These are phyloP conservation scores for Gastracanthus pulcherrimus DNA, from an alignment of 2,888 invertebrate genomes.

Conservation along the genomic window DNA sequence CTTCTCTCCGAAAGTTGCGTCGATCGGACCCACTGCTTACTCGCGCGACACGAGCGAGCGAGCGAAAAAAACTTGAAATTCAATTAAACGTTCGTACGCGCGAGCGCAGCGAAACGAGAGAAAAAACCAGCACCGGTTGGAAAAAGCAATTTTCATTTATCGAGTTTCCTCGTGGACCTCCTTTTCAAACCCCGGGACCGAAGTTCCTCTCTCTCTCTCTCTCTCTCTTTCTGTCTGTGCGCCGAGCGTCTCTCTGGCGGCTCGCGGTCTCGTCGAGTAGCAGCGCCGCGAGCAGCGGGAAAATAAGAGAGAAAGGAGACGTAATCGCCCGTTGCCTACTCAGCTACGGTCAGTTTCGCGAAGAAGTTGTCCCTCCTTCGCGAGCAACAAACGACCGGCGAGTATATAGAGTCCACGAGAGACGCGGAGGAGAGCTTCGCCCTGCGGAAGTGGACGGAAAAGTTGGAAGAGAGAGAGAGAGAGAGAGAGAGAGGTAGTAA, in stretches of 20 bases:
- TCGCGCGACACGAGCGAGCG: too few species aligned
- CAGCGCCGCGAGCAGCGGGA: too few species aligned
- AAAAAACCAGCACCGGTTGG: background rate
- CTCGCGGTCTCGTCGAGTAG: background rate
- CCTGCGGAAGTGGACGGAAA: slow-evolving; percentile 43
- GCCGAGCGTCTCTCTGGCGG: too few species aligned
- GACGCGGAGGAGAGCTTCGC: background rate
- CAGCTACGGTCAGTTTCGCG: slow-evolving; percentile 67
- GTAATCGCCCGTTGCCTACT: slow-evolving; percentile 62
- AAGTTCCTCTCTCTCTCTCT: too few species aligned
- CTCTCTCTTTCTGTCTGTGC: too few species aligned
- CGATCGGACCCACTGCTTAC: too few species aligned
- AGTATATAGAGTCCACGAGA: too few species aligned
- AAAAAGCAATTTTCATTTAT: slow-evolving; percentile 47
- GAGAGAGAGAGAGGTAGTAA: background rate
- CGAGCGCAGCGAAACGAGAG: background rate
- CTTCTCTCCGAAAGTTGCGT: too few species aligned
- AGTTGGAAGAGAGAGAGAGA: background rate
- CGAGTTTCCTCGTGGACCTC: slow-evolving; percentile 38
- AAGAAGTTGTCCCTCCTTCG: slow-evolving; percentile 62
- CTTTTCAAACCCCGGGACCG: slow-evolving; percentile 6
- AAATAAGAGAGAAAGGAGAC: slow-evolving; percentile 47
- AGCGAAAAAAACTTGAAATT: slow-evolving; percentile 13
- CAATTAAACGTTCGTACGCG: slow-evolving; percentile 13
- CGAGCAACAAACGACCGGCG: slow-evolving; percentile 44